These are phyloP conservation scores for Chymomyza caudatula DNA, from an alignment of 2,888 invertebrate genomes.

Conservation along the genomic window DNA sequence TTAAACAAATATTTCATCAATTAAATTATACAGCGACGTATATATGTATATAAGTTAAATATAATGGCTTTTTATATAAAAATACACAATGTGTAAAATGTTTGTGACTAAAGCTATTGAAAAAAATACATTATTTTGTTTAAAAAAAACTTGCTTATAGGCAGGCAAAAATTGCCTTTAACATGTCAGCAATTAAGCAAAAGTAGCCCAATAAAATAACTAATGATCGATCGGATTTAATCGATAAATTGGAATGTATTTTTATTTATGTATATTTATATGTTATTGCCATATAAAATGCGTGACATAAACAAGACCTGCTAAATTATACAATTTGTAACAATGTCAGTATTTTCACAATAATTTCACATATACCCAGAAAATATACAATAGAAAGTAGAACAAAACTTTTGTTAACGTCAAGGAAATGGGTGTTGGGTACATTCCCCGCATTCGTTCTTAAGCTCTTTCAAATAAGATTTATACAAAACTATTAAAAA, in stretches of 20 bases:
- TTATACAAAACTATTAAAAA: background rate
- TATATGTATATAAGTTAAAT: background rate
- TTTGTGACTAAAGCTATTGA: background rate
- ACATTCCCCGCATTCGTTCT: no score
- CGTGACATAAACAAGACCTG: background rate
- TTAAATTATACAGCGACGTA: background rate
- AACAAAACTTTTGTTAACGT: background rate
- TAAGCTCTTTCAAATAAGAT: background rate
- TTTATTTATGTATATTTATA: background rate
- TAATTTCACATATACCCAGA: conserved; percentile 41
- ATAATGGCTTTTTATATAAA: background rate
- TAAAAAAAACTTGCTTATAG: background rate
- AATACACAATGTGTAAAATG: conserved; percentile 1
- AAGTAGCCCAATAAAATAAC: background rate
- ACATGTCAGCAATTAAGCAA: background rate
- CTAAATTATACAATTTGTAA: background rate
- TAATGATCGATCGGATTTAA: background rate
- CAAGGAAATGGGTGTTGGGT: background rate
- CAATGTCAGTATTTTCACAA: conserved; percentile 16
- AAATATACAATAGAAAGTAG: conserved; percentile 23
- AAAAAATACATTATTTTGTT: background rate
- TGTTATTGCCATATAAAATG: background rate
- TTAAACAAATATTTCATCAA: background rate
- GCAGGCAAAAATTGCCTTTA: background rate
- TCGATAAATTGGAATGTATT: background rate